Evolutionary conservation across 2,113 vertebrate species (phyloP), one percentile per base, ranked within the genome.

Genomic region (Pomatostomus ruficeps): DNA sequence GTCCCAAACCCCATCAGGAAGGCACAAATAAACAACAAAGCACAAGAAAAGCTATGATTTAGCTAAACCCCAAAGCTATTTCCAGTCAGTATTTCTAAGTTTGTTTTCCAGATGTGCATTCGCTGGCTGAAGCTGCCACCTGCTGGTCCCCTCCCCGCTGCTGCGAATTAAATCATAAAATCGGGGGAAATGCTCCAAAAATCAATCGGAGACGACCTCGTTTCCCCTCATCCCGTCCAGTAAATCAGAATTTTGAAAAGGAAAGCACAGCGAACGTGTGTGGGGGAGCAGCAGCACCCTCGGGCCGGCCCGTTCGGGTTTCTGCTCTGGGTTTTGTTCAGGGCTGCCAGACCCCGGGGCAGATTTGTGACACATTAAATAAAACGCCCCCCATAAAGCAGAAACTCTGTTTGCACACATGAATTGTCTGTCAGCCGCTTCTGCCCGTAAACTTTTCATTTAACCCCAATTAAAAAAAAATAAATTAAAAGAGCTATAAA

Each of bases 51-150:
- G 7, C 42, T 42, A 0, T 0, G 2, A 23, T 25, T 71, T 2
- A 6, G 21, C 29, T 3, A 3, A 80, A 72, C 10, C 0, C 35
- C 0, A 7, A 35, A 40, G 5, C 51, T 21, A 6, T 13, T 7
- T 2, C 11, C 36, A 10, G 21, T 1, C 29, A 1, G 11, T 0
- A 2, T 7, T 58, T 8, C n/a, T n/a, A n/a, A n/a, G n/a, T n/a
- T n/a, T n/a, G n/a, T n/a, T n/a, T n/a, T n/a, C n/a, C 2, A 2
- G 6, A 2, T 17, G 7, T 1, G 49, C 5, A 74, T 91, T 87
- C 28, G 6, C 31, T 88, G 93, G 71, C 22, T 25, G 82, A 33
- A 95, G 21, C 42, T 74, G 95, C 96, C 96, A 93, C 46, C 96
- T 97, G 55, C 90, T 14, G 96, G 91, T 55, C 6, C 43, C 45